Evolutionary conservation across 2,797 vertebrate species (phyloP), one percentile per base, ranked within the genome.

Genomic region (Danio choprae): DNA sequence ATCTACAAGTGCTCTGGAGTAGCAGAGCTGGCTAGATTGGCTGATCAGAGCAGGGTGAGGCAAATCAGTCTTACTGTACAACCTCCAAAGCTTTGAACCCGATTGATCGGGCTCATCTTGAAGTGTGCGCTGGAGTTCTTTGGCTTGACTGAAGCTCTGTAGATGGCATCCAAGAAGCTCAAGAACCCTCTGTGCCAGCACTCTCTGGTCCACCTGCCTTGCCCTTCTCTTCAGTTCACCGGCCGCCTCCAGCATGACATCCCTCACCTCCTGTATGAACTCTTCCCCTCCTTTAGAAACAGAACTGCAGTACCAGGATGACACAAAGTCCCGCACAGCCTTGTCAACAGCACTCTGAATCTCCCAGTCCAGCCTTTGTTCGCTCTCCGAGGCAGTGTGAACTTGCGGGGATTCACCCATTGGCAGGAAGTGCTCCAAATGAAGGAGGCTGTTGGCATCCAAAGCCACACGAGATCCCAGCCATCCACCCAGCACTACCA

Each of bases 311-410:
- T 98, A 98, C 97, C 97, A 99, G 0, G 97, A 98, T 0, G 95
- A 93, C 15, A 98, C 97, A 38, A 98, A 98, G 84, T 98, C 97
- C 0, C 95, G 92, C 56, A 98, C 78, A 0, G 97, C 94, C 89
- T 98, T 97, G 59, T 81, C 93, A 65, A 97, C 87, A 0, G 94
- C 95, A 7, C 82, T 77, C 62, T 91, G 65, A 22, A 99, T 96
- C 91, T 98, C 96, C 15, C 88, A 89, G 48, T 97, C 94, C 88
- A 99, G 87, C 64, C 90, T 87, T 81, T 69, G 86, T 81, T 95
- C 92, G 0, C 93, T 91, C 0, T 91, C 92, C 0, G 88, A 85
- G 0, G 87, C 91, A 1, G 15, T 84, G 16, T 86, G 82, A 63
- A 88, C 84, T 0, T 87, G 84, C 50, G 86, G 89, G 0, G 79